Conservation (phyloP, 2,888 invertebrate species). For the Ormyrus thymus region DNA sequence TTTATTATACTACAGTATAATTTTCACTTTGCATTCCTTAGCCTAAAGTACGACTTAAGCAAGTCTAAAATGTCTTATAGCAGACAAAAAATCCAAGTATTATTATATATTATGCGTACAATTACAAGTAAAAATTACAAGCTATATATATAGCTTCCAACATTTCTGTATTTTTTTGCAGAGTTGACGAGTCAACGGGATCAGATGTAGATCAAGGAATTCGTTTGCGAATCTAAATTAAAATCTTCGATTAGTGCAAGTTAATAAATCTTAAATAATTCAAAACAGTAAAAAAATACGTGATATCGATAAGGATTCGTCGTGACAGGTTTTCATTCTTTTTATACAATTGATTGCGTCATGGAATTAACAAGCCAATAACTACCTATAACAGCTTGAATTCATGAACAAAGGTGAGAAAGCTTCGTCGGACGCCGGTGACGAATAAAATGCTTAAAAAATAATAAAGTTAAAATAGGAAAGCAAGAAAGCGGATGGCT, state of each 20-base stretch:
- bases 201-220: too few species aligned
- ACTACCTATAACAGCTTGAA: too few species aligned
- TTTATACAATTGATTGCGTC: background rate
- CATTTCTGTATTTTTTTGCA: background rate
- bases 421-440: background rate
- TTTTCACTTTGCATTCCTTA: conserved; percentile 33
- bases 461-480: background rate
- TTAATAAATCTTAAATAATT: too few species aligned
- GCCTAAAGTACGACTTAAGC: conserved; percentile 20
- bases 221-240: too few species aligned
- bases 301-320: background rate
- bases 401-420: conserved; percentile 1
- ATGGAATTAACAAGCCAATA: too few species aligned
- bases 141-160: background rate
- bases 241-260: too few species aligned
- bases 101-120: conserved; percentile 29
- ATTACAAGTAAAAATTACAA: conserved; percentile 37
- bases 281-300: too few species aligned
- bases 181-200: conserved; percentile 36
- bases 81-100: background rate
- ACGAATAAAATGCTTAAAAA: too few species aligned
- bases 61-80: conserved; percentile 30
- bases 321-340: background rate
- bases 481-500: background rate
- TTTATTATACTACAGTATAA: conserved; percentile 25